Base-by-base conservation (phyloP, 2,113 vertebrate genomes). In the Pleuronectes platessa region DNA sequence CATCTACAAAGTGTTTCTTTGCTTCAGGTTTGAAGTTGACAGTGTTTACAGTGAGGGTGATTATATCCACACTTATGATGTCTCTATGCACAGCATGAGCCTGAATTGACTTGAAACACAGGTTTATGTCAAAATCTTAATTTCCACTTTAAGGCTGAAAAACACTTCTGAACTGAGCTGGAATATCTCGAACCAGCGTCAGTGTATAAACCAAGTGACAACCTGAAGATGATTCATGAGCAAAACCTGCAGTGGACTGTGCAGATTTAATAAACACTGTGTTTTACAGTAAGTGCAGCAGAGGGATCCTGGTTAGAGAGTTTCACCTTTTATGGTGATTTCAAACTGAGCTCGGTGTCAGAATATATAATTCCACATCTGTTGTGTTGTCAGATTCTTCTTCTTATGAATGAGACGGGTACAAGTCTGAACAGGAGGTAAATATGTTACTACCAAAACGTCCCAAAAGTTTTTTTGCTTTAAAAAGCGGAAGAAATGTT, bases 271-370 rank as follows among this genome's bases (percentile, higher is more conserved):
- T 91, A 89, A 88, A 86, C 87, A 83, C 0, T 2, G 23, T 55
- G 71, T 76, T 86, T 71, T 49, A 80, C 10, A 64, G 69, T 54
- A 24, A 5, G 56, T 3, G 40, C 40, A 67, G 72, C 82, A 40
- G 54, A 71, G 45, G 37, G 76, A 69, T 78, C 74, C 81, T 83
- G 79, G 76, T 68, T 55, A 15, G 42, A 73, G 27, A 10, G 49
- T 5, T 45, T 74, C 75, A 83, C 86, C 90, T 87, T 89, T 59
- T 84, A 87, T 65, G 82, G 83, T 37, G 21, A 60, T 66, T 66
- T 53, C 1, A 65, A 42, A 27, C 66, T 35, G 12, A 23, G 61
- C 8, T 26, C 3, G 2, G 13, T 18, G 7, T 55, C 2, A 42
- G 53, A 70, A 15, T 63, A 13, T 7, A 13, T 42, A 42, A 42